Base-by-base conservation (phyloP, 2,113 vertebrate genomes). In the Pelecanus crispus region DNA sequence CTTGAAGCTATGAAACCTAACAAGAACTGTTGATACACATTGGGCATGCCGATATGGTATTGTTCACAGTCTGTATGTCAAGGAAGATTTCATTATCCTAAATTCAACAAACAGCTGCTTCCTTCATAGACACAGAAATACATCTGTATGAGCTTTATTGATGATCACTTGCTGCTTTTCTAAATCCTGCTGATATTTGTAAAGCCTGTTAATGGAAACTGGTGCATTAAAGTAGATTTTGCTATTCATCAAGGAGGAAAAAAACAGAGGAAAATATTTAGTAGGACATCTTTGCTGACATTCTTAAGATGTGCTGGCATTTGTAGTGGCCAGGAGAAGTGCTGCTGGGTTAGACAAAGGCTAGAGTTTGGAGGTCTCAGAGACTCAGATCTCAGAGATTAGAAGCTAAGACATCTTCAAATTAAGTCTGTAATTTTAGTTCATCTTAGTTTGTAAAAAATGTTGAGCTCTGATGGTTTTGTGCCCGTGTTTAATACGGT, bases 71-170 rank as follows among this genome's bases (percentile, higher is more conserved):
- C 85, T 90, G 36, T 79, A 94, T 92, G 62, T 66, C 59, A 75
- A 38, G 79, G 61, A 86, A 92, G 28, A 97, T 95, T 85, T 97
- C 94, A 97, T 97, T 93, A 95, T 84, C 87, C 74, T 84, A 93
- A 92, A 70, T 92, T 93, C 84, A 95, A 94, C 93, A 87, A 94
- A 96, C 79, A 96, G 84, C 32, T 95, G 83, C 71, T 93, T 94
- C 94, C 74, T 95, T 94, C 89, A 13, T 65, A 85, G 90, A 88
- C 88, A 92, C 7, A 92, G 72, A 80, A 82, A 95, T 91, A 95
- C 63, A 95, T 94, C 88, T 93, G 63, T 94, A 90, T 45, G 93
- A 91, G 81, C 74, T 94, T 93, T 87, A 91, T 40, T 61, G 94
- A 81, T 9, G 32, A 96, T 93, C 71, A 45, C 24, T 31, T 45